Evolutionary conservation across 2,113 vertebrate genomes (phyloP).

Genomic region (Campylorhamphus procurvoides): DNA sequence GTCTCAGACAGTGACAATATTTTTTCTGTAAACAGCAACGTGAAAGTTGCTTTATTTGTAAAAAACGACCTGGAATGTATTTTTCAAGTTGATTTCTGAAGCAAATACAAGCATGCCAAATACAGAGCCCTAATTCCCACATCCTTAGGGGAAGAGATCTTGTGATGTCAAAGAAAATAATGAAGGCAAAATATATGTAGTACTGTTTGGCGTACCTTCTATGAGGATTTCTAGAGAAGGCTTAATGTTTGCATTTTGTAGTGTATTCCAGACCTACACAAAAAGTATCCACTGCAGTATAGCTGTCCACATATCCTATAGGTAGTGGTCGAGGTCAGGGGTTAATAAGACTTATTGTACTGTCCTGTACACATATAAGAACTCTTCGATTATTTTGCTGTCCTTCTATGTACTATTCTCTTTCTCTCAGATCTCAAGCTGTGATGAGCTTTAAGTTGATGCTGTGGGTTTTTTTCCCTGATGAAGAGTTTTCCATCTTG

Average conservation of each 20-base stretch:
- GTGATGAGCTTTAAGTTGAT: neutral
- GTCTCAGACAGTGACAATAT: neutral
- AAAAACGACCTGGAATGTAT: neutral
- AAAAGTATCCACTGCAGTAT: neutral
- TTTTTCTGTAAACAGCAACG: neutral
- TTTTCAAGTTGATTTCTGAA: neutral
- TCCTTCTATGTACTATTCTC: neutral
- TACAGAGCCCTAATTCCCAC: neutral
- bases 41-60: neutral
- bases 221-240: neutral
- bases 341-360: neutral
- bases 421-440: neutral
- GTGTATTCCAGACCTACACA: neutral
- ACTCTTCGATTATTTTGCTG: neutral
- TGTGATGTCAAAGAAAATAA: neutral
- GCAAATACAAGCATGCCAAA: neutral
- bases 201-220: neutral
- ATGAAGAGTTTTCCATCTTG: neutral
- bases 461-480: neutral
- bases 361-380: neutral
- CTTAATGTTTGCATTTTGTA: neutral
- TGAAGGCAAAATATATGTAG: neutral
- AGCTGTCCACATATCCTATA: neutral
- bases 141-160: neutral
- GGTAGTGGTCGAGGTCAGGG: neutral